phyloP scores from a whole-genome alignment of 2,113 vertebrate species.

The Turdus rufiventris region DNA sequence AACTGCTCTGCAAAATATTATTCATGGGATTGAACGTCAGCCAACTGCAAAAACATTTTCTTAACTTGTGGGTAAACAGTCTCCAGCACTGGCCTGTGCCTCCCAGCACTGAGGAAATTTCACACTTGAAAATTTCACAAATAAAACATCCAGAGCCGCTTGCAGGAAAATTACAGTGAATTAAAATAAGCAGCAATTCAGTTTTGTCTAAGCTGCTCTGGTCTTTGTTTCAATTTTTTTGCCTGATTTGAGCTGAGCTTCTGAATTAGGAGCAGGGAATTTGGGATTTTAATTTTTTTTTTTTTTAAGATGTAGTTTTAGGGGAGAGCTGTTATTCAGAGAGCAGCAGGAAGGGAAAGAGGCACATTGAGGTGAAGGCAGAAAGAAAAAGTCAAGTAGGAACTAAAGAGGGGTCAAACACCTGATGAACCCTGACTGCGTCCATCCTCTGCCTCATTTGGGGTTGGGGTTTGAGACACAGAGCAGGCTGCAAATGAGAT shows the following conservation, averaged over 20 bases:
- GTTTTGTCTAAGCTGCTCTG: background rate
- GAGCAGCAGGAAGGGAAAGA: background rate
- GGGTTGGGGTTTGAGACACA: background rate
- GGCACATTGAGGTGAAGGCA: background rate
- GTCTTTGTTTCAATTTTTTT: constrained; percentile 15
- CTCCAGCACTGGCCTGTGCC: constrained; percentile 5
- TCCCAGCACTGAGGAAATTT: constrained; percentile 54
- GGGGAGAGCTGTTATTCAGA: background rate
- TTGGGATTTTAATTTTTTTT: background rate
- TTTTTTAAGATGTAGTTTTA: background rate
- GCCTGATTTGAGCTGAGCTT: constrained; percentile 49
- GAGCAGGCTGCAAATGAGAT: background rate
- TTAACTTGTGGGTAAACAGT: constrained; percentile 57
- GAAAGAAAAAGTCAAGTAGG: background rate
- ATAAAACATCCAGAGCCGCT: background rate
- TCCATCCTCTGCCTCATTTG: background rate
- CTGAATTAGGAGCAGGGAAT: constrained; percentile 14
- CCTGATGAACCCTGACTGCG: background rate
- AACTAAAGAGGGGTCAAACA: background rate
- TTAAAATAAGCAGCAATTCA: background rate
- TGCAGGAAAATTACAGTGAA: background rate
- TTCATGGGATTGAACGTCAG: constrained; percentile 1
- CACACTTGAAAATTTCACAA: constrained; percentile 57
- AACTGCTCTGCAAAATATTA: constrained; percentile 29
- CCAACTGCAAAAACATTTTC: constrained; percentile 39